Evolutionary conservation across 2,888 invertebrate genomes (phyloP).

Genomic region (Cosmorhoe ocellata): DNA sequence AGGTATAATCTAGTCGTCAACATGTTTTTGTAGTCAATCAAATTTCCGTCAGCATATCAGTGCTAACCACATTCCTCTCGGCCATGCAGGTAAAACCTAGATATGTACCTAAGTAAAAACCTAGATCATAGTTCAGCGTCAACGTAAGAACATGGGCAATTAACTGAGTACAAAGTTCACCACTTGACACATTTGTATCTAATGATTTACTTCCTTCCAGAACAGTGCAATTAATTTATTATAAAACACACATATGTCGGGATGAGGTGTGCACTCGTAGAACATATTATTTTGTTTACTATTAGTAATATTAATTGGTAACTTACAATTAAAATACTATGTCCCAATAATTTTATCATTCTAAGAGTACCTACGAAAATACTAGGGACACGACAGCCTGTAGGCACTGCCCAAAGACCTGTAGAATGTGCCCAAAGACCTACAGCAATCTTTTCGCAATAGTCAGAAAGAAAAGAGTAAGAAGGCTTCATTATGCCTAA

Average conservation of each 20-base stretch:
- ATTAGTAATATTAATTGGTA: too few relatives aligned
- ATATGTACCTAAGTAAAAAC: conserved; percentile 4
- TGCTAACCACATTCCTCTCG: conserved; percentile 10
- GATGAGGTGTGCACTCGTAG: too few relatives aligned
- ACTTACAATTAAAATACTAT: too few relatives aligned
- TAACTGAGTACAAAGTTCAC: conserved; percentile 18
- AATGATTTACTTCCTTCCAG: conserved; percentile 16
- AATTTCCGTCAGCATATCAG: conserved; percentile 1
- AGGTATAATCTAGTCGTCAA: conserved; percentile 3
- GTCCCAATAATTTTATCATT: too few relatives aligned
- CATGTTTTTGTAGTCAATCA: conserved; percentile 2
- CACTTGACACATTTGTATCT: conserved; percentile 3
- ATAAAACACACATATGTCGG: conserved; percentile 3
- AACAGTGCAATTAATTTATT: conserved; percentile 11
- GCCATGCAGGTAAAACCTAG: conserved; percentile 9
- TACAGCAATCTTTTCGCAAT: too few relatives aligned
- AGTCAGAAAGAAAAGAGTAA: too few relatives aligned
- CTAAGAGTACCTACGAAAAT: too few relatives aligned
- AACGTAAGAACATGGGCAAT: conserved; percentile 6
- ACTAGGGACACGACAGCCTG: too few relatives aligned
- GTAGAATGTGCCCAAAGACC: too few relatives aligned
- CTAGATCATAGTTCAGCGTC: conserved; percentile 16
- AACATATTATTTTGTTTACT: too few relatives aligned
- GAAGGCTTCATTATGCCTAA: too few relatives aligned
- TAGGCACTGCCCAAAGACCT: too few relatives aligned